Base-by-base conservation (phyloP, 1,140 invertebrate genomes). In the Asbolus verrucosus region DNA sequence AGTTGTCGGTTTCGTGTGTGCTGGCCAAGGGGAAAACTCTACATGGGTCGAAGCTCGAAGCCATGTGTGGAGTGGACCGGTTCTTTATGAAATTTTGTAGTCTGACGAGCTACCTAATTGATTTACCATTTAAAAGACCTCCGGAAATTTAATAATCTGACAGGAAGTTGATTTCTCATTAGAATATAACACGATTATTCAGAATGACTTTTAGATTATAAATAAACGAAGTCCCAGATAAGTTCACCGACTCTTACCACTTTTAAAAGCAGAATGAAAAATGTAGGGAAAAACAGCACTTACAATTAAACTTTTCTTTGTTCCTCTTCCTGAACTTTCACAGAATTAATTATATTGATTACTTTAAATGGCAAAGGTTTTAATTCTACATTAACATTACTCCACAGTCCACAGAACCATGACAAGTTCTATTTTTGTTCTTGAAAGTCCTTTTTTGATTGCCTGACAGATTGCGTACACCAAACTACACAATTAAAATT, bases 41-140 rank as follows among this genome's bases (percentile, higher is more conserved):
- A 36, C 33, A 36, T 36, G 33, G 33, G 33, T 36, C 33, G 33
- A 36, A 36, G 6, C 33, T 36, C 33, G 33, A 11, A 36, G 33
- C 21, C 21, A 54, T 24, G 21, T 54, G 46, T 54, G 21, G 46
- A 54, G 18, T 11, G 21, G 18, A 24, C 33, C 11, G 33, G 33
- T 27, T 54, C 46, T 54, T 54, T 54, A 54, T 54, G 18, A 27
- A 54, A 54, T 54, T 54, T 54, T 24, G 21, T 24, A 14, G 46
- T 16, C 9, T 54, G 46, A 27, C 46, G 46, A 54, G 46, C 46
- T 54, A 19, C 46, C 46, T 54, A 54, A 54, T 54, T 54, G 46
- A 54, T 54, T 54, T 54, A 54, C n/a, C 27, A 54, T 54, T 54
- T 54, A 54, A 54, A 54, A 54, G 46, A 54, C 19, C 46, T 54